Base-by-base conservation (phyloP, 2,113 vertebrate genomes). In the Indicator indicator region DNA sequence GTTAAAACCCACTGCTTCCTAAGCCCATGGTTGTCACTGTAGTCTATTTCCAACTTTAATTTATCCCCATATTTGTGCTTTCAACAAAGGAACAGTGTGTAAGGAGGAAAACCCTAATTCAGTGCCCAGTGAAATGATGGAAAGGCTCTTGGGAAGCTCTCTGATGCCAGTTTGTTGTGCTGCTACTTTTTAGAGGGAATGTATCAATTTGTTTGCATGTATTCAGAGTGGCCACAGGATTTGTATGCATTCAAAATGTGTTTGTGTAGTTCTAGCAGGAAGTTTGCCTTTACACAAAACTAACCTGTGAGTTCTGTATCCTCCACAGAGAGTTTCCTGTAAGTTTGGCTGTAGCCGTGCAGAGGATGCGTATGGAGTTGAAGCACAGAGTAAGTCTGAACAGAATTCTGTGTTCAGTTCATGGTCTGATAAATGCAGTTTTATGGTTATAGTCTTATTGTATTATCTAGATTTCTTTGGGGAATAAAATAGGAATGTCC, bases 341-440 rank as follows among this genome's bases (percentile, higher is more conserved):
- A 95, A 97, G 36, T 93, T 97, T 2, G 97, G 97, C 90, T 98
- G 97, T 76, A 96, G 90, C 63, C 6, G 60, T 9, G 90, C 94
- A 24, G 95, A 97, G 74, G 95, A 97, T 24, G 95, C 96, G 4
- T 97, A 97, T 5, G 94, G 96, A 78, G 44, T 50, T 80, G 91
- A 97, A 94, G 88, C 84, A 50, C 89, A 96, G 33, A 94, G 97
- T 98, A 93, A 97, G 97, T 54, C 36, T 88, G 30, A 56, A 15
- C 23, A 11, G 18, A 76, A 46, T 17, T 9, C 27, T 87, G 13
- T 77, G 60, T 88, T 19, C 3, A 8, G 21, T 1, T 68, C 33
- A 68, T 26, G 70, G 18, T 21, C 6, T 94, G 60, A 54, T 71
- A 60, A 83, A 83, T 84, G 63, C 20, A 21, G 7, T 65, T 90